Conservation (phyloP, 2,113 vertebrate genomes). For the Oenanthe oenanthe region DNA sequence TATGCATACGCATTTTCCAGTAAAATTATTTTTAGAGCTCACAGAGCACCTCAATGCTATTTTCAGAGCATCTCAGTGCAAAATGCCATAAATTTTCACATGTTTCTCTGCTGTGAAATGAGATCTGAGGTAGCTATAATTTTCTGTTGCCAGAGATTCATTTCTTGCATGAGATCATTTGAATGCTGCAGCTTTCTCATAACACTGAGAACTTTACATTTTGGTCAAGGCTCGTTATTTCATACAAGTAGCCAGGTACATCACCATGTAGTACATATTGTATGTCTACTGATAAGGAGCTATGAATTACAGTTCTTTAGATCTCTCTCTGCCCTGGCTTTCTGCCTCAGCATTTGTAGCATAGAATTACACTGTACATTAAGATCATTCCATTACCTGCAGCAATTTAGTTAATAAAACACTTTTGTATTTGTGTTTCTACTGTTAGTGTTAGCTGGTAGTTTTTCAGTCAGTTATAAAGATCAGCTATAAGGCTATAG, state of each 20-base stretch:
- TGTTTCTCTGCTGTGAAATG: constrained; percentile 15
- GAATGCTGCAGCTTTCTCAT: not conserved
- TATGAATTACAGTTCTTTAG: not conserved
- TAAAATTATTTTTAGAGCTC: constrained; percentile 49
- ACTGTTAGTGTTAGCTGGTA: not conserved
- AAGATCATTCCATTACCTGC: not conserved
- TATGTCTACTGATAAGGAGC: not conserved
- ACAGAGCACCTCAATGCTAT: not conserved
- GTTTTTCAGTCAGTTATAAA: not conserved
- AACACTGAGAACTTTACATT: not conserved
- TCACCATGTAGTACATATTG: not conserved
- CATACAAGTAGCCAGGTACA: not conserved
- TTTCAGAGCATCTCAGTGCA: not conserved
- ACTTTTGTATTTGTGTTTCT: not conserved
- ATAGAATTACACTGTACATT: not conserved
- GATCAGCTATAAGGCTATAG: not conserved
- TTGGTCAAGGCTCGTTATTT: not conserved
- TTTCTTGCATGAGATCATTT: constrained; percentile 14
- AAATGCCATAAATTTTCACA: constrained; percentile 6
- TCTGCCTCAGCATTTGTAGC: not conserved
- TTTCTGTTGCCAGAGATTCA: constrained; percentile 5
- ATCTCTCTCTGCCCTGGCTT: not conserved
- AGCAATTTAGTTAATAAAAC: not conserved
- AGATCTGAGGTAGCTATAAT: not conserved
- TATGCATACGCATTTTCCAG: constrained; percentile 17